These are phyloP conservation scores for Trichoplax adhaerens DNA, from an alignment of 37 sponge, comb jelly and placozoan genomes.

Conservation along the genomic window DNA sequence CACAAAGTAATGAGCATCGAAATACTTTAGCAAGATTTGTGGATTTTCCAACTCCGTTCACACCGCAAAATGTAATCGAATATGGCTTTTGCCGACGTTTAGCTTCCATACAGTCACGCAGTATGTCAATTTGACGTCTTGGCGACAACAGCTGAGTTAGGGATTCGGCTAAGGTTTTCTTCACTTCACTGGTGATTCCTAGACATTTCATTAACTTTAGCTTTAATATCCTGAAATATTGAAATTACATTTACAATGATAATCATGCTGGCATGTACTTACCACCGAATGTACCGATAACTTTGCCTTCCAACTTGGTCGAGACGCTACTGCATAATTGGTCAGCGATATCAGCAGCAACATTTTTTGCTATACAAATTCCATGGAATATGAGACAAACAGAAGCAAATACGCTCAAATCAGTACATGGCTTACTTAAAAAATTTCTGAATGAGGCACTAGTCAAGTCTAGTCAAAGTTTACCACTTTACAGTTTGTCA, in stretches of 20 bases:
- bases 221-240: background rate
- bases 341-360: slow-evolving; percentile 66
- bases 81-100: slow-evolving; percentile 34
- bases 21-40: slow-evolving; percentile 81
- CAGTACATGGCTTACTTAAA: no score
- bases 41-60: slow-evolving; percentile 93
- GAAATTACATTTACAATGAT: background rate
- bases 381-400: background rate
- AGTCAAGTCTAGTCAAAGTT: background rate
- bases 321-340: slow-evolving; percentile 70
- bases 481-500: slow-evolving; percentile 11
- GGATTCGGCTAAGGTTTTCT: slow-evolving; percentile 39
- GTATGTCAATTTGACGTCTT: slow-evolving; percentile 52
- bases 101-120: slow-evolving; percentile 53
- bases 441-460: no score
- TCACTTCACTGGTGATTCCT: slow-evolving; percentile 49
- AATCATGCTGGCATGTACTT: background rate
- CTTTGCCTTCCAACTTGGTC: slow-evolving; percentile 57
- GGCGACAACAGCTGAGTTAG: slow-evolving; percentile 76
- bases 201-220: background rate
- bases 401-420: background rate
- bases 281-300: slow-evolving; percentile 69
- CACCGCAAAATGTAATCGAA: slow-evolving; percentile 92
- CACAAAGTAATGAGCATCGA: background rate
- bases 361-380: slow-evolving; percentile 51